Evolutionary conservation across 2,888 invertebrate species (phyloP), one percentile per base, ranked within the genome.

Genomic region (Leptopilina drosophilae): DNA sequence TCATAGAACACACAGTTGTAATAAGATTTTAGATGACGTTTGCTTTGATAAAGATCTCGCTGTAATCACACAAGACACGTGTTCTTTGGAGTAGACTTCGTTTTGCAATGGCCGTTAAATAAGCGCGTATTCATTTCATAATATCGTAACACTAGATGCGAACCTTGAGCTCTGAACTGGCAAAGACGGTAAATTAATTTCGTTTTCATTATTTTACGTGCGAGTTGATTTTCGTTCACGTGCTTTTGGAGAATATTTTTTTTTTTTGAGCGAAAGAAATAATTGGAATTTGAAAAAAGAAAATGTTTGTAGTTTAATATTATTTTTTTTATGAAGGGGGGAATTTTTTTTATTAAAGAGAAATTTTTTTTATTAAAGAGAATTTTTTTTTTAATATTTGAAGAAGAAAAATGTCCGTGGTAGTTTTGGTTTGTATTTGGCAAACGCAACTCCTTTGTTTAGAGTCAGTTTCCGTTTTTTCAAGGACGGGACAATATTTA

Each of bases 51-150:
- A 67, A 7, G 15, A 49, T 67, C 42, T 42, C 20, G 20, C 46
- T 49, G 49, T 67, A 67, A 67, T 67, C 46, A 67, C 5, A 67
- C 5, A 67, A 67, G 12, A 49, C 49, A 67, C 49, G 67, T 49
- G 67, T 49, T 67, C 46, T 46, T 33, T 12, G 20, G n/a, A 20
- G 11, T 20, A 67, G 66, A 66, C n/a, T 20, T 66, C n/a, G 66
- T 42, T 46, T 46, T 46, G 49, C 46, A 67, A 67, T 67, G 20
- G 11, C 49, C 12, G 49, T 49, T 67, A 67, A 67, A 67, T 42
- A 67, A 20, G 67, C 46, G 49, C 11, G 49, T 67, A 67, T 67
- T 49, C 49, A 67, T 67, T 67, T 67, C 46, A 46, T 42, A 46
- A 49, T 20, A 20, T 67, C 15, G 9, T 67, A 66, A 66, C 42